Evolutionary conservation across 1,140 invertebrate genomes (phyloP).

Genomic region (Mycetomoellerius zeteki): DNA sequence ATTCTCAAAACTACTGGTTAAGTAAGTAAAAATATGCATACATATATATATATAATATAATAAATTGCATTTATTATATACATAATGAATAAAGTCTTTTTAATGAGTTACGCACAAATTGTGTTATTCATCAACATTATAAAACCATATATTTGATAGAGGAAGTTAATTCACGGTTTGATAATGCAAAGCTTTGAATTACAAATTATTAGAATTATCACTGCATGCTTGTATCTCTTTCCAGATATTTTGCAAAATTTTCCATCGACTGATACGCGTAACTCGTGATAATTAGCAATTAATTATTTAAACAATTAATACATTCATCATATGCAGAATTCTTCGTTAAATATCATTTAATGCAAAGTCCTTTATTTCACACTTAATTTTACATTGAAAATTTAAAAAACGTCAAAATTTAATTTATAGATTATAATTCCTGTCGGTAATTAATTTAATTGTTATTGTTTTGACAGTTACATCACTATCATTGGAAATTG

Average conservation of each 20-base stretch:
- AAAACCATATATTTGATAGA: constrained; percentile 33
- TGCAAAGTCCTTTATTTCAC: background rate
- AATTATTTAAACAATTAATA: constrained; percentile 55
- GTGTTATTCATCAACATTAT: constrained; percentile 35
- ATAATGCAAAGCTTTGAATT: constrained; percentile 30
- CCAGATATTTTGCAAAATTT: constrained; percentile 46
- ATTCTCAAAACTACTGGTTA: background rate
- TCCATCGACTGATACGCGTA: background rate
- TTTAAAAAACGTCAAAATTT: background rate
- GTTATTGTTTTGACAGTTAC: background rate
- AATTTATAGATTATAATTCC: constrained; percentile 16
- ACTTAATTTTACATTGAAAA: background rate
- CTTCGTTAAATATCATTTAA: constrained; percentile 30
- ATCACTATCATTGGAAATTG: background rate
- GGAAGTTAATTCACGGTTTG: constrained; percentile 49
- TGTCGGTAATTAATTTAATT: constrained; percentile 10
- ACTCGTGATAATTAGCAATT: constrained; percentile 53
- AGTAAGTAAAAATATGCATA: too few relatives aligned
- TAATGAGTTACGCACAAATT: background rate
- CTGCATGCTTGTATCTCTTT: constrained; percentile 4
- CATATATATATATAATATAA: background rate
- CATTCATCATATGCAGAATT: background rate
- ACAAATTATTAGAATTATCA: constrained; percentile 57
- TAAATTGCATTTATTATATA: background rate
- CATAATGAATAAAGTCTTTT: background rate